Evolutionary conservation across 2,113 vertebrate species (phyloP).

Genomic region (Dicrurus megarhynchus): DNA sequence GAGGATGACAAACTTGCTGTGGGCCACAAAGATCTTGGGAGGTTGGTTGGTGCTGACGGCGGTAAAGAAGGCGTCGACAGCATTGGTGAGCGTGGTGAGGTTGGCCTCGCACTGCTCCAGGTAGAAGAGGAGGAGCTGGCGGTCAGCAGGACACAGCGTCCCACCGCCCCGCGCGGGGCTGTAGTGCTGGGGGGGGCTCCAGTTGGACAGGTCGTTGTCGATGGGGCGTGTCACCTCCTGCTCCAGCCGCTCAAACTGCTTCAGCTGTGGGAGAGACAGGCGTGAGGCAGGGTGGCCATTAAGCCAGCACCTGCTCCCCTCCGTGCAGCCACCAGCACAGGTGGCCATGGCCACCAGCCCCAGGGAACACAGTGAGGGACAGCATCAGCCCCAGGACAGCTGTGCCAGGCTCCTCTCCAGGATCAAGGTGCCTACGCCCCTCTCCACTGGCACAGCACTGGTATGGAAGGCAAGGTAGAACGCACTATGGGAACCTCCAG

Average conservation of each 20-base stretch:
- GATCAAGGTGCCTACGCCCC: not conserved
- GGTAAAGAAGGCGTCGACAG: slow-evolving; percentile 90
- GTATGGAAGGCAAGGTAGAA: not conserved
- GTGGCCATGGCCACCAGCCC: not conserved
- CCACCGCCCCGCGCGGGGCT: slow-evolving; percentile 51
- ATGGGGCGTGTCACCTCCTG: slow-evolving; percentile 92
- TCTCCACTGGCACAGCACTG: not conserved
- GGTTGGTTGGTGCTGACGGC: slow-evolving; percentile 92
- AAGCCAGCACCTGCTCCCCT: not conserved
- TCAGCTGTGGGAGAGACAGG: slow-evolving; percentile 74
- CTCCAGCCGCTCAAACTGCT: slow-evolving; percentile 94
- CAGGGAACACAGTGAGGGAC: not conserved
- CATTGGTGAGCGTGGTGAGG: slow-evolving; percentile 89
- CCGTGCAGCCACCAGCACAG: not conserved
- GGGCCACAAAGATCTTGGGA: slow-evolving; percentile 95
- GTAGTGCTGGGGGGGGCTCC: slow-evolving; percentile 83
- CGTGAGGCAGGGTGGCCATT: rapidly evolving
- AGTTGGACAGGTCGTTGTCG: slow-evolving; percentile 90
- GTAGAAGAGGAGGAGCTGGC: slow-evolving; percentile 95
- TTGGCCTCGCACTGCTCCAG: slow-evolving; percentile 94
- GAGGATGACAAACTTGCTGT: slow-evolving; percentile 98
- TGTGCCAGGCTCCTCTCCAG: not conserved
- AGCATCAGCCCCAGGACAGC: not conserved
- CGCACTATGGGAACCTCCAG: rapidly evolving
- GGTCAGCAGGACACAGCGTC: slow-evolving; percentile 80